Base-by-base conservation (phyloP, 2,113 vertebrate species). In the Rhabdomys dilectus region DNA sequence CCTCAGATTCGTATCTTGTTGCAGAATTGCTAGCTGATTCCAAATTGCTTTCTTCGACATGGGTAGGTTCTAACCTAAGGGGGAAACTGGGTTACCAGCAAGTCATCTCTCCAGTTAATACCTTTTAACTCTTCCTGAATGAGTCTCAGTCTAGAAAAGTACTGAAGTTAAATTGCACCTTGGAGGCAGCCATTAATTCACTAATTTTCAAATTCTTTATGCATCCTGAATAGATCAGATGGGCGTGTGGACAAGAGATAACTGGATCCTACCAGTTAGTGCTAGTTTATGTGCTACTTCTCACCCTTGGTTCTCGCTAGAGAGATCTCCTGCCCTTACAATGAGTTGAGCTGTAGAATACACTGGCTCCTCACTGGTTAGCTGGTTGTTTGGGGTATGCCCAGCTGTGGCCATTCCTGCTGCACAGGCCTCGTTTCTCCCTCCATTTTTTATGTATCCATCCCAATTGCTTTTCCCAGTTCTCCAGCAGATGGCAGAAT, bases 21-120 rank as follows among this genome's bases (percentile, higher is more conserved):
- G 42, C 64, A 0, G 91, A 11, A 11, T 45, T 76, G 4, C n/a
- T 3, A 19, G 89, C 68, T 7, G 11, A 26, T 16, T 88, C 91
- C 80, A 45, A 22, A n/a, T 7, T 24, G 73, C 58, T 51, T 68
- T 90, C 93, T 24, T 95, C 92, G 56, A 96, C 93, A 16, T 11
- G 2, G 11, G 64, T 0, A 29, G 89, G 73, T 45, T 92, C 73
- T 36, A 53, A 93, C 58, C 98, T 98, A 68, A 36, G 39, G 58
- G 45, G 13, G 3, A 53, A 82, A 51, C 12, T 3, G 19, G n/a
- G 70, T 92, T n/a, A 62, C 17, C 5, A 4, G 4, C 31, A 10
- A 10, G 70, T 13, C 2, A 22, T 12, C 66, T 5, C 26, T 19
- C 34, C 72, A 60, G 19, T 75, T 56, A 2, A 1, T 1, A 34